These are phyloP conservation scores for Cantharis lateralis DNA, from an alignment of 2,888 invertebrate species.

Conservation along the genomic window DNA sequence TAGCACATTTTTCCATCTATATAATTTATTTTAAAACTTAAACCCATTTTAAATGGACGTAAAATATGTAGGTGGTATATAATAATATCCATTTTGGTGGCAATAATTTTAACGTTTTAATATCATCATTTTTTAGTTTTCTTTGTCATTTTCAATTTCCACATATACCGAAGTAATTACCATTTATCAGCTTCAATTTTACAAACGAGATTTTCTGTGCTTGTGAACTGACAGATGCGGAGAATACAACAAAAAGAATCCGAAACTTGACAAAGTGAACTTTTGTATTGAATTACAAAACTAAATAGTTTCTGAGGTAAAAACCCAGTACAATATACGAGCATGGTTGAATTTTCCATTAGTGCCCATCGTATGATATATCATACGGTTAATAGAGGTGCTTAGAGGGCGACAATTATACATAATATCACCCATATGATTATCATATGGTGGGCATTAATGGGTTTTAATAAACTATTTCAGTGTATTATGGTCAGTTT, in stretches of 20 bases:
- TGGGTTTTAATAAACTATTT: not conserved
- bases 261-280: conserved; percentile 16
- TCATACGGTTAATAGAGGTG: no score
- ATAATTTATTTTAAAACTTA: not conserved
- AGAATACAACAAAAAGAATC: conserved; percentile 12
- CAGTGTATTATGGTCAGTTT: not conserved
- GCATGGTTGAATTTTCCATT: no score
- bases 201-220: conserved; percentile 3
- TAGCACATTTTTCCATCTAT: not conserved
- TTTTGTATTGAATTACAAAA: conserved; percentile 17
- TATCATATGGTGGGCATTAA: no score
- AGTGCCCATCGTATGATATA: no score
- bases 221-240: conserved; percentile 4
- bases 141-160: conserved; percentile 3
- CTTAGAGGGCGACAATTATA: no score
- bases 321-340: not conserved
- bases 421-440: no score
- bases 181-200: conserved; percentile 17
- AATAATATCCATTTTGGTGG: not conserved
- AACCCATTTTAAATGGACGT: not conserved
- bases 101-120: not conserved
- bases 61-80: not conserved
- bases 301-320: conserved; percentile 4
- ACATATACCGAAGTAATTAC: conserved; percentile 10
- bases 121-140: not conserved